phyloP scores from a whole-genome alignment of 2,113 vertebrate species.

The Vulpes lagopus region DNA sequence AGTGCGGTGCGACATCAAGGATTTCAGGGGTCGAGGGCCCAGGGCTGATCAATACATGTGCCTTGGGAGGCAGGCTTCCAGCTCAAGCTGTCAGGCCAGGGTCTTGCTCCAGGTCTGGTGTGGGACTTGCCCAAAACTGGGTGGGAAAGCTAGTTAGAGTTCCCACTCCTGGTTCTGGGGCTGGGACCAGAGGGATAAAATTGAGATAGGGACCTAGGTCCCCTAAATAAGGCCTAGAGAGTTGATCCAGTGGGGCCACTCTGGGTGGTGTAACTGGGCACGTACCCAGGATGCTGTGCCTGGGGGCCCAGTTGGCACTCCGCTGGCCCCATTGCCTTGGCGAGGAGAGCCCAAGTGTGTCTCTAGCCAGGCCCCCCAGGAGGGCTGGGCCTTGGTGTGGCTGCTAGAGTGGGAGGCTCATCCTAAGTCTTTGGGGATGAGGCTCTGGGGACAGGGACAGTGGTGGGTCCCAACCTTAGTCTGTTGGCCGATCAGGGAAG shows the following conservation, averaged over 20 bases:
- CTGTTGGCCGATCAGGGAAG: not conserved
- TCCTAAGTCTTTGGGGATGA: not conserved
- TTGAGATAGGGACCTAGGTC: not conserved
- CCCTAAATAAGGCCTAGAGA: slow-evolving; percentile 64
- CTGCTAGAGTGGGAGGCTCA: not conserved
- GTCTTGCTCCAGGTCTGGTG: not conserved
- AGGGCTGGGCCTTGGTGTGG: not conserved
- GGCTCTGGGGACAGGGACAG: not conserved
- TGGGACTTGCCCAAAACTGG: not conserved
- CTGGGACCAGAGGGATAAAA: not conserved
- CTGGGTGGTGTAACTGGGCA: not conserved
- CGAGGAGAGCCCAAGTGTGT: not conserved
- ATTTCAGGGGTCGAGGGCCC: not conserved
- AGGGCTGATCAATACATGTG: not conserved
- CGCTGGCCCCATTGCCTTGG: not conserved
- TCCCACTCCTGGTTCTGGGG: not conserved
- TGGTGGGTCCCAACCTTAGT: not conserved
- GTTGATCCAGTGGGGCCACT: not conserved
- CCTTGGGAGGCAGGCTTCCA: not conserved
- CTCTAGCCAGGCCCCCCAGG: not conserved
- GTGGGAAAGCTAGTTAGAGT: not conserved
- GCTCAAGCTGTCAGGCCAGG: not conserved
- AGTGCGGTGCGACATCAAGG: not conserved
- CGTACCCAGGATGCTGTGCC: not conserved
- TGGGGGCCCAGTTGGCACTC: not conserved